Base-by-base conservation (phyloP, 2,797 vertebrate genomes). In the Mareca penelope region DNA sequence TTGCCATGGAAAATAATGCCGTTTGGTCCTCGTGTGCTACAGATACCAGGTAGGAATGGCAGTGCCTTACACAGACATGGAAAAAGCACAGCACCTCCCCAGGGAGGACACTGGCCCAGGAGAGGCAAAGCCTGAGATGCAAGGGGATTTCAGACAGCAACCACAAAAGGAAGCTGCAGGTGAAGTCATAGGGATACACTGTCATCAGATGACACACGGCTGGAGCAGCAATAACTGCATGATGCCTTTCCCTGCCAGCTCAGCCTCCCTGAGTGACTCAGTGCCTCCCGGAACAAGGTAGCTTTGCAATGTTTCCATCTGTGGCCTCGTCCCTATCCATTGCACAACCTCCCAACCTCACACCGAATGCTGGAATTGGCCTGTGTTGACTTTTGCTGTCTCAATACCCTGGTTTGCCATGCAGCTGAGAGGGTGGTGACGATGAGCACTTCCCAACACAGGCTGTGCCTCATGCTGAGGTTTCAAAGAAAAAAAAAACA, bases 181-280 rank as follows among this genome's bases (percentile, higher is more conserved):
- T 78, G 68, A 90, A 87, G 57, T 42, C 46, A 76, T 0, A 84
- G 72, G 22, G 80, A 80, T 56, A 61, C 0, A 3, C 12, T 67
- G 76, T 24, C 42, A 57, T 4, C 35, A 56, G 77, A 80, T 55
- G 69, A 90, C 0, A 2, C 0, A 3, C 39, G 5, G 65, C n/a
- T 0, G 1, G 64, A 85, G 22, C 0, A 8, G 1, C 2, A 3
- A 67, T 9, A 23, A 28, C 46, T 0, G 0, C 2, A 6, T 16
- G 12, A 2, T 2, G 56, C 65, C 60, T 76, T 64, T 82, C 50
- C 68, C 50, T 3, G 3, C 16, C 75, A 68, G 40, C 68, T 87
- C 86, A 84, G 78, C 40, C n/a, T 83, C 69, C 69, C 17, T 0
- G 0, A 0, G 18, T 60, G 73, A 88, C 55, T 76, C 82, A 89